Base-by-base conservation (phyloP, 2,113 vertebrate genomes). In the Otocyon megalotis region DNA sequence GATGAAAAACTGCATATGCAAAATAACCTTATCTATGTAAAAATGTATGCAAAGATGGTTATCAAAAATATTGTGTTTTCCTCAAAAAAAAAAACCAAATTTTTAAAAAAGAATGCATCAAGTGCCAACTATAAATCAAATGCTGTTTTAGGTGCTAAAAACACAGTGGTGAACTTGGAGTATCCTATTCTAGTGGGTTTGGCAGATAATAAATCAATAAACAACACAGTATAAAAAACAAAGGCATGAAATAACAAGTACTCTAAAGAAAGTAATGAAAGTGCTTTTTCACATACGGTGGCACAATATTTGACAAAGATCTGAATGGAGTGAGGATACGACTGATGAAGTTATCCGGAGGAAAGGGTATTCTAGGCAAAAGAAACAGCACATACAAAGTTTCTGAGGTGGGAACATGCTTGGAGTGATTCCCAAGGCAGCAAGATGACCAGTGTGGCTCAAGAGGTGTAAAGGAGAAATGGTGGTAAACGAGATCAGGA, bases 141-240 rank as follows among this genome's bases (percentile, higher is more conserved):
- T 54, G 19, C 79, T 90, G 32, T 67, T 88, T 91, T 56, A 92
- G 84, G 53, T 74, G 28, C 24, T 81, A 9, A 86, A 90, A 95
- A 35, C 50, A 53, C 4, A 74, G 11, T 93, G 56, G 48, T 69
- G 35, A 90, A 82, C 58, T 56, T 62, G 56, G 7, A 53, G 26
- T 30, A 43, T 60, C 82, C 22, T 37, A 74, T 80, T 76, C 63
- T 28, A 90, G 32, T 62, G 37, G 37, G 53, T 86, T 7, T 48
- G 43, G 53, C 7, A 76, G 37, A 24, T 60, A 54, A 81, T 63
- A 86, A 90, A 84, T 24, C 43, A 63, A 58, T 48, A 62, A n/a
- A 65, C 56, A 83, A 37, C 22, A 77, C 2, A 63, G n/a, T 71
- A 9, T 26, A 37, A 37, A 48, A 89, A 26, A 72, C 10, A 58